phyloP scores from a whole-genome alignment of 2,113 vertebrate species.

The Henicopernis longicauda region DNA sequence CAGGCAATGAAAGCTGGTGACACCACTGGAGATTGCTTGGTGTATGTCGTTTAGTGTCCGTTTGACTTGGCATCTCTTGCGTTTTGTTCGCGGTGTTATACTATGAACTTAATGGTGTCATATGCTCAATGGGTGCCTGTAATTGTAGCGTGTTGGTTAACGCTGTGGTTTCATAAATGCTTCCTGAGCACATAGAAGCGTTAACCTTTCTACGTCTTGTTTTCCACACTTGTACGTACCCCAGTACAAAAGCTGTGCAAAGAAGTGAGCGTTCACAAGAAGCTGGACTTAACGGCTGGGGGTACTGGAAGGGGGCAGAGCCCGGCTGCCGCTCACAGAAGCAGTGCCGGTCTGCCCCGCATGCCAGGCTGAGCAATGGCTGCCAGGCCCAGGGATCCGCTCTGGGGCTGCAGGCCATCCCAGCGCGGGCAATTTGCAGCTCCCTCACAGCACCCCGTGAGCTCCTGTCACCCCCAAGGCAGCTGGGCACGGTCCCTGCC shows the following conservation, averaged over 20 bases:
- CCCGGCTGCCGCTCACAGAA: not conserved
- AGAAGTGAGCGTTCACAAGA: rapidly evolving
- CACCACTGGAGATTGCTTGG: not conserved
- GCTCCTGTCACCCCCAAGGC: not conserved
- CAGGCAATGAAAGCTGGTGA: not conserved
- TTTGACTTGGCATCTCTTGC: rapidly evolving
- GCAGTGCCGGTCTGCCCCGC: rapidly evolving
- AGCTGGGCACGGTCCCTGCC: not conserved
- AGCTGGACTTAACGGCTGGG: not conserved
- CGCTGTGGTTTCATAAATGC: not conserved
- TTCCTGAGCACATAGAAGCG: not conserved
- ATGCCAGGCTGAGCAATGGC: not conserved
- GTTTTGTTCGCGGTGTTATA: rapidly evolving
- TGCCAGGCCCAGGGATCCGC: too few species aligned
- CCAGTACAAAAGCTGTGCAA: not conserved
- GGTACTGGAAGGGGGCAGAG: not conserved
- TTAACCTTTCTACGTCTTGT: not conserved
- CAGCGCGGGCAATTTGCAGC: not conserved
- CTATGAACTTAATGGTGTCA: rapidly evolving
- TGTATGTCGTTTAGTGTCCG: rapidly evolving
- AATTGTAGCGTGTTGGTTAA: rapidly evolving
- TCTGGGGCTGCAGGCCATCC: not conserved
- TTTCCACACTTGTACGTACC: not conserved
- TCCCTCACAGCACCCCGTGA: not conserved
- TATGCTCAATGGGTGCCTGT: rapidly evolving